Conservation (phyloP, 1,140 invertebrate genomes). For the Ridgeia piscesae region DNA sequence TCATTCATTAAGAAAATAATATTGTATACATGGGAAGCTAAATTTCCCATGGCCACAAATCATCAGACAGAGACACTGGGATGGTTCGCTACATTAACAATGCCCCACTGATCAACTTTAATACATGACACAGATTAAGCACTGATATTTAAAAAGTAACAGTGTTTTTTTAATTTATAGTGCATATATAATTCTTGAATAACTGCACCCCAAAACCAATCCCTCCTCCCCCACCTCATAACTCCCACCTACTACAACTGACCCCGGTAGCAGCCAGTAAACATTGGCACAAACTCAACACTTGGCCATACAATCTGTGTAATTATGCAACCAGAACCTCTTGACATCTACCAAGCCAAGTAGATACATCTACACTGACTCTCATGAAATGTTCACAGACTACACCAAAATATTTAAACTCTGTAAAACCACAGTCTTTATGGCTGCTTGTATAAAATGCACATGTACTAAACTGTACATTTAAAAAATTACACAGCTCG, state of each 20-base stretch:
- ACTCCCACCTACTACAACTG: neutral
- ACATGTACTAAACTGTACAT: neutral
- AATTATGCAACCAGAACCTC: neutral
- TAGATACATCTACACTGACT: neutral
- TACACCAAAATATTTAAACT: neutral
- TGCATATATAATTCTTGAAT: too few species aligned
- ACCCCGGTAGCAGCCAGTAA: neutral
- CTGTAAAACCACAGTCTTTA: too few species aligned
- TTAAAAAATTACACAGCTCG: too few species aligned
- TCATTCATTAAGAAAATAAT: neutral
- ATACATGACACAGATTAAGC: neutral
- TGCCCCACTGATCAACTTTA: neutral
- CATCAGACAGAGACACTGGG: neutral
- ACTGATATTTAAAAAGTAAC: too few species aligned
- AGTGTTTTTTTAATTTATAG: too few species aligned
- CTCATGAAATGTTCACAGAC: neutral
- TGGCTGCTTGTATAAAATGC: too few species aligned
- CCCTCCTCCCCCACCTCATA: neutral
- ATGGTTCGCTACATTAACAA: neutral
- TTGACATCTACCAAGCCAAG: neutral
- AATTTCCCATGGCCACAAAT: neutral
- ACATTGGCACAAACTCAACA: neutral
- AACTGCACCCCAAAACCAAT: neutral
- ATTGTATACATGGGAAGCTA: neutral
- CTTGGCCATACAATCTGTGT: neutral